Evolutionary conservation across 2,888 invertebrate genomes (phyloP).

Genomic region (Rhabditoides inermis): DNA sequence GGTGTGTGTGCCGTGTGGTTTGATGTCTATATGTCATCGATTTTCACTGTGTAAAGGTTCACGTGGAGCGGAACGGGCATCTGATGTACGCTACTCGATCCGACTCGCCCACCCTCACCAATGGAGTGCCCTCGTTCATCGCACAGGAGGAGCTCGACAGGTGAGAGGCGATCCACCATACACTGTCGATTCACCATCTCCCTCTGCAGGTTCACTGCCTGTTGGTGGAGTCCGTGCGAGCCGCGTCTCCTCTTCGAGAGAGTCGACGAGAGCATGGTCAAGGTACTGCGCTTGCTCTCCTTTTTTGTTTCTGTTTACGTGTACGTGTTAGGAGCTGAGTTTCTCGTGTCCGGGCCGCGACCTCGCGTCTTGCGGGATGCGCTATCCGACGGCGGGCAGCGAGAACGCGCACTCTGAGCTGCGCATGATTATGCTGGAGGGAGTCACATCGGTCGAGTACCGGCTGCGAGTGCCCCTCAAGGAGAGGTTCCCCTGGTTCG

Average conservation of each 20-base stretch:
- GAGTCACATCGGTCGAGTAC: constrained; percentile 15
- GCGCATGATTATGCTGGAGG: constrained; percentile 27
- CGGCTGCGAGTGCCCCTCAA: constrained; percentile 19
- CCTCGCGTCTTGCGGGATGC: too few relatives aligned
- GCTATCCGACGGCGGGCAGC: constrained; percentile 36
- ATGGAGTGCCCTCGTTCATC: constrained; percentile 89
- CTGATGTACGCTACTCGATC: constrained; percentile 11
- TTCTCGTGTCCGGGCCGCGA: too few relatives aligned
- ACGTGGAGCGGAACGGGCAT: constrained; percentile 12
- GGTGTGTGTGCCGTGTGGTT: background rate
- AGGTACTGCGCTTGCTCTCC: constrained; percentile 29
- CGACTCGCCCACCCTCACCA: constrained; percentile 7
- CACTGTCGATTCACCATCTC: too few relatives aligned
- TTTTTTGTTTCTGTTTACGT: too few relatives aligned
- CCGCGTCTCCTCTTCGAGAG: constrained; percentile 31
- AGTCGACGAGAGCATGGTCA: constrained; percentile 32
- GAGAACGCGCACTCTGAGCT: constrained; percentile 30
- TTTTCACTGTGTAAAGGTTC: constrained; percentile 8
- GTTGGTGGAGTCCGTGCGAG: constrained; percentile 85
- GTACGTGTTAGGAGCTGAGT: too few relatives aligned
- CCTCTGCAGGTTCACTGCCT: too few relatives aligned
- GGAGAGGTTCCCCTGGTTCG: constrained; percentile 76
- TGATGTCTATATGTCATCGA: background rate
- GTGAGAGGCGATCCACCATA: constrained; percentile 90
- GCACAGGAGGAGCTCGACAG: constrained; percentile 95